Percentiles rank a stretch among this genome's conserved stretches.
phyloP scores from a whole-genome alignment of 2,797 vertebrate genomes.

The Brotula barbata region DNA sequence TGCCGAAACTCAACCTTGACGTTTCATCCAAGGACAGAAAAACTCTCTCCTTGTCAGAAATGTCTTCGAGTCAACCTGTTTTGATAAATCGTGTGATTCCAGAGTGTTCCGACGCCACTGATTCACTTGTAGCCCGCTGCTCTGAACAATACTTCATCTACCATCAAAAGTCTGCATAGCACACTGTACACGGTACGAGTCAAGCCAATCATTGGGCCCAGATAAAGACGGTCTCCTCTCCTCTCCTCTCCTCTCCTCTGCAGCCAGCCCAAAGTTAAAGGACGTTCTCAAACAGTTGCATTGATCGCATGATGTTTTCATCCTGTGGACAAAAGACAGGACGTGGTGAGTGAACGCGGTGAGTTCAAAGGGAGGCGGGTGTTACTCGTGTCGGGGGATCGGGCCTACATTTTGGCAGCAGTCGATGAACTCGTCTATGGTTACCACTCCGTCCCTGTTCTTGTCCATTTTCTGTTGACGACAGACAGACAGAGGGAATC shows the following conservation, averaged over 20 bases:
- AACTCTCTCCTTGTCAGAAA: background rate
- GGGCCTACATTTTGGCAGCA: constrained; percentile 97
- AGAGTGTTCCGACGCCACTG: constrained; percentile 56
- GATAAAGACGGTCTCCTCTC: constrained; percentile 55
- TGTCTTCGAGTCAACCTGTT: background rate
- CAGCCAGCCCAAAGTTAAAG: constrained; percentile 83
- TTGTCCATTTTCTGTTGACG: constrained; percentile 96
- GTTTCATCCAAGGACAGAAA: too few relatives aligned
- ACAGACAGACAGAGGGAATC: constrained; percentile 9
- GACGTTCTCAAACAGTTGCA: constrained; percentile 99
- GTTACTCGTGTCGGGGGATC: background rate
- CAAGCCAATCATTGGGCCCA: constrained; percentile 68
- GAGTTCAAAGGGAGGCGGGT: constrained; percentile 1
- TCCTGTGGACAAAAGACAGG: constrained; percentile 80
- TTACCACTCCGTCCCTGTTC: constrained; percentile 98
- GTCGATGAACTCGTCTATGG: constrained; percentile 99
- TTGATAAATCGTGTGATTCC: constrained; percentile 42
- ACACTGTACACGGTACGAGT: constrained; percentile 76
- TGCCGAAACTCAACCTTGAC: constrained; percentile 18
- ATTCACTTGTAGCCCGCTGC: constrained; percentile 51
- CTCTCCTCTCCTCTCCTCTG: constrained; percentile 38
- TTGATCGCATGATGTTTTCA: constrained; percentile 99
- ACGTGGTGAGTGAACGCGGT: background rate
- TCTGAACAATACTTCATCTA: constrained; percentile 56
- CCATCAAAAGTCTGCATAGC: constrained; percentile 71